Evolutionary conservation across 1,140 invertebrate species (phyloP).

Genomic region (Heliconius hewitsoni): DNA sequence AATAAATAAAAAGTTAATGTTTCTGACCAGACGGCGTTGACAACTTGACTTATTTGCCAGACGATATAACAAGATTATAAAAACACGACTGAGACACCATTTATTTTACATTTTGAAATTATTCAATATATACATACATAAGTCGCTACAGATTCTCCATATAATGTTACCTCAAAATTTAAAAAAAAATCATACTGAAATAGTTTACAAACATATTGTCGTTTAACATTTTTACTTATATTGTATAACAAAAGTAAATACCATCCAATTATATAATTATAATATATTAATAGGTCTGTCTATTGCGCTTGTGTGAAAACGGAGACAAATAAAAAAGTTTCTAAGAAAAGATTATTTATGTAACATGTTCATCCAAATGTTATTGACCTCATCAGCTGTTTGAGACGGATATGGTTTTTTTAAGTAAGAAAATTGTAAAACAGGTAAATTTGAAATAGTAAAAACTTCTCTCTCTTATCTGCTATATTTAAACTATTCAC

Average conservation of each 20-base stretch:
- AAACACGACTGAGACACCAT: slow-evolving; percentile 32
- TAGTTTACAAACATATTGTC: too few relatives aligned
- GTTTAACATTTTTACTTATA: neutral
- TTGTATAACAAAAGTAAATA: neutral
- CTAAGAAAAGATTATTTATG: slow-evolving; percentile 24
- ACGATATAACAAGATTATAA: slow-evolving; percentile 46
- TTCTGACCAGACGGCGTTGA: slow-evolving; percentile 63
- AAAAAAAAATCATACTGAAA: neutral
- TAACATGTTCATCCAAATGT: slow-evolving; percentile 14
- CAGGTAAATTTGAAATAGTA: neutral
- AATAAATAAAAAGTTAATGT: slow-evolving; percentile 70
- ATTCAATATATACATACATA: neutral
- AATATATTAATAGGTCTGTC: neutral
- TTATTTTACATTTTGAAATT: slow-evolving; percentile 14
- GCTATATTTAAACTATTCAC: neutral
- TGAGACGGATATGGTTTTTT: slow-evolving; percentile 11
- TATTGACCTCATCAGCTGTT: slow-evolving; percentile 30
- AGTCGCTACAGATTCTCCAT: neutral
- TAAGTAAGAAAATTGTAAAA: neutral
- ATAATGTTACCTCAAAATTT: neutral
- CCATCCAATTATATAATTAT: neutral
- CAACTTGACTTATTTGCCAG: slow-evolving; percentile 60
- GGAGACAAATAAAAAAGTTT: slow-evolving; percentile 1
- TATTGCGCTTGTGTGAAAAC: neutral
- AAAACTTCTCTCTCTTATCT: too few relatives aligned